Conservation (phyloP, 2,113 vertebrate species). For the Galbula dea region DNA sequence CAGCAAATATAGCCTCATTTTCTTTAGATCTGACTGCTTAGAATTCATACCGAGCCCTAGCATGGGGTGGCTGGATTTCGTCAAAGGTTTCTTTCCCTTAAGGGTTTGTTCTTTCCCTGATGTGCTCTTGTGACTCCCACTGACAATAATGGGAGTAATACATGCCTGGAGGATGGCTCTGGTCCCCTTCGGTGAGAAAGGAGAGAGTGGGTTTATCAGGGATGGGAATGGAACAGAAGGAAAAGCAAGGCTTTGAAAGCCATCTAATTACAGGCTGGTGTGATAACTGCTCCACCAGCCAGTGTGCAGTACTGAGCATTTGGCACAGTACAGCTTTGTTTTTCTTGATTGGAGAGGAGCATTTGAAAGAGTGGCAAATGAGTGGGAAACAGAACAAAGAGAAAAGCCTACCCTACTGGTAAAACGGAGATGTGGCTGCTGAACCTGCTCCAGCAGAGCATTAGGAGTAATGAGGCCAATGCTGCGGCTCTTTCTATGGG, state of each 20-base stretch:
- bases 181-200: not conserved
- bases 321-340: not conserved
- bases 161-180: not conserved
- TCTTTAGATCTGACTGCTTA: not conserved
- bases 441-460: not conserved
- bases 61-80: not conserved
- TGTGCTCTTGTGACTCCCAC: not conserved
- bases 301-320: not conserved
- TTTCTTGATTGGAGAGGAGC: slow-evolving; percentile 22
- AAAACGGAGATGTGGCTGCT: not conserved
- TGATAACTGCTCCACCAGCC: not conserved
- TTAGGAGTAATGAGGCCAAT: not conserved
- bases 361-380: not conserved
- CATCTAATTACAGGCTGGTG: not conserved
- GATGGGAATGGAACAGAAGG: not conserved
- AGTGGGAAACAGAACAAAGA: not conserved
- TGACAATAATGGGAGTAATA: not conserved
- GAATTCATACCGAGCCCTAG: not conserved
- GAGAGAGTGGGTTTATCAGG: not conserved
- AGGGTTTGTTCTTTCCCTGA: not conserved
- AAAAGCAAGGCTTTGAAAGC: slow-evolving; percentile 23
- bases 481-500: not conserved
- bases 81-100: slow-evolving; percentile 17
- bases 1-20: slow-evolving; percentile 6
- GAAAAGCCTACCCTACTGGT: not conserved